These are phyloP conservation scores for Himantopus leucocephalus DNA, from an alignment of 2,113 vertebrate genomes.

Conservation along the genomic window DNA sequence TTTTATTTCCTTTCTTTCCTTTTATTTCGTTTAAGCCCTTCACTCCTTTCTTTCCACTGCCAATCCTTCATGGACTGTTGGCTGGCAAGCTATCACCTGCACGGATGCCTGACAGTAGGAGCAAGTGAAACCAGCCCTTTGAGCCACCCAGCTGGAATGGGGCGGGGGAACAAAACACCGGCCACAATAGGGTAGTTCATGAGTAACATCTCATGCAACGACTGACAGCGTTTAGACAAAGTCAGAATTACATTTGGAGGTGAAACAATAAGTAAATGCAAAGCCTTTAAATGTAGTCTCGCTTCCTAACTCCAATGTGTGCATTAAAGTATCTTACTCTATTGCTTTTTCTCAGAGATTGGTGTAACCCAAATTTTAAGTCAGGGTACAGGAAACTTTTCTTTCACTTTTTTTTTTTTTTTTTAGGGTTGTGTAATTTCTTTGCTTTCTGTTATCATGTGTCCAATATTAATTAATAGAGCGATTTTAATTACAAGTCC, in stretches of 20 bases:
- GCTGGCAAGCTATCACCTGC: slow-evolving; percentile 86
- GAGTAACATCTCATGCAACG: slow-evolving; percentile 62
- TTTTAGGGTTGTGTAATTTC: background rate
- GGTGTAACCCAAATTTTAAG: background rate
- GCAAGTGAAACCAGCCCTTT: slow-evolving; percentile 78
- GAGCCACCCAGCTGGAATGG: slow-evolving; percentile 77
- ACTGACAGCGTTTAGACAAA: slow-evolving; percentile 50
- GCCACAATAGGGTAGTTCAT: slow-evolving; percentile 59
- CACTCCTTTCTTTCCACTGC: slow-evolving; percentile 46
- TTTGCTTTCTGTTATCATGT: background rate
- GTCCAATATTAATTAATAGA: background rate
- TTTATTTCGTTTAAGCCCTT: slow-evolving; percentile 28
- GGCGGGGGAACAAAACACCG: slow-evolving; percentile 56
- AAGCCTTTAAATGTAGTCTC: background rate
- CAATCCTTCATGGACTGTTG: slow-evolving; percentile 84
- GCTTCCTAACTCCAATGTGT: background rate
- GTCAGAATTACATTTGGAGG: slow-evolving; percentile 39
- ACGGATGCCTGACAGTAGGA: slow-evolving; percentile 77
- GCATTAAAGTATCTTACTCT: background rate
- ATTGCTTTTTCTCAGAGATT: background rate
- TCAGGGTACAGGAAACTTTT: background rate
- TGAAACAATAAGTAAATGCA: slow-evolving; percentile 8
- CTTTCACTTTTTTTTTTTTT: background rate
- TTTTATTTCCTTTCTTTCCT: background rate
- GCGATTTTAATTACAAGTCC: background rate